These are phyloP conservation scores for Apostichopus parvimensis DNA, from an alignment of 35 echinoderm and acorn worm species.

Conservation along the genomic window DNA sequence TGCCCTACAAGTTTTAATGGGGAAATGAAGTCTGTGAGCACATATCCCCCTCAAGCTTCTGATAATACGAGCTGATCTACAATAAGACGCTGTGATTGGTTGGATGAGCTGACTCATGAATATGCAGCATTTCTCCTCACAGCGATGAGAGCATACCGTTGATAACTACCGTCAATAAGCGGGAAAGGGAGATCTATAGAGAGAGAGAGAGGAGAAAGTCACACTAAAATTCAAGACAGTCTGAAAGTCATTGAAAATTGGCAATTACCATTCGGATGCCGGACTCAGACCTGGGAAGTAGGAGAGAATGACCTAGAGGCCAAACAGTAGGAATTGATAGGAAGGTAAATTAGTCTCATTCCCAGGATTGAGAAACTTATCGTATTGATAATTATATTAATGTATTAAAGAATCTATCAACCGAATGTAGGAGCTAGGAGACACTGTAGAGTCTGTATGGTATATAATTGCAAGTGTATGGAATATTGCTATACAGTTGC, in stretches of 20 bases:
- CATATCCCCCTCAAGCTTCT: neutral
- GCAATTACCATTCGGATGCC: neutral
- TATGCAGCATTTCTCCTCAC: neutral
- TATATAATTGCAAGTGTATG: too few relatives aligned
- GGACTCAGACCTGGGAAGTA: neutral
- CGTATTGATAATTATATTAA: neutral
- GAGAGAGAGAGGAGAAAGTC: neutral
- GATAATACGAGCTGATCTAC: neutral
- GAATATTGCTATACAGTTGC: too few relatives aligned
- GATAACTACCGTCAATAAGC: neutral
- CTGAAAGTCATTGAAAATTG: neutral
- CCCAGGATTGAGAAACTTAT: neutral
- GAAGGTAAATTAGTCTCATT: neutral
- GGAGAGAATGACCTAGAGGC: neutral
- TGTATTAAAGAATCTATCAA: neutral
- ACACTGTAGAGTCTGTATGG: too few relatives aligned
- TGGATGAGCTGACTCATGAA: neutral
- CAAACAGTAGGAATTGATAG: neutral
- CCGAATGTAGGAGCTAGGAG: neutral
- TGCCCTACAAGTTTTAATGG: constrained; percentile 45
- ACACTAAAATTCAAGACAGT: neutral
- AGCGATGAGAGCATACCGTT: neutral
- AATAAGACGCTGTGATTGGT: neutral
- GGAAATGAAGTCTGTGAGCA: constrained; percentile 15
- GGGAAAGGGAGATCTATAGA: neutral